Evolutionary conservation across 2,797 vertebrate species (phyloP).

Genomic region (Cossypha dichroa): DNA sequence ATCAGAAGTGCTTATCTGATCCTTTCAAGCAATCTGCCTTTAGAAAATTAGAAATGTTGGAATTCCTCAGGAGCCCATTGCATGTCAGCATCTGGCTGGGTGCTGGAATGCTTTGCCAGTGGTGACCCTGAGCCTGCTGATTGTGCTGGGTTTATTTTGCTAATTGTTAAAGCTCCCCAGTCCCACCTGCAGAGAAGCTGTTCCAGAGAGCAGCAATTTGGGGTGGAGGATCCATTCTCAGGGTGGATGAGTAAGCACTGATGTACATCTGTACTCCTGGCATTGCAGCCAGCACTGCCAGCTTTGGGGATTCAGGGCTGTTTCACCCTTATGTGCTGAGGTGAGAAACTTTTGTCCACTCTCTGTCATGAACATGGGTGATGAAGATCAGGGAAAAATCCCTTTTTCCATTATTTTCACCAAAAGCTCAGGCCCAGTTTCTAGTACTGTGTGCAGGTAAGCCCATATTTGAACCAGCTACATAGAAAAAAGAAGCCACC

Average conservation of each 20-base stretch:
- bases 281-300: neutral
- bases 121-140: neutral
- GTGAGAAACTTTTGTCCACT: neutral
- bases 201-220: neutral
- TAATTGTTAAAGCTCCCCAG: neutral
- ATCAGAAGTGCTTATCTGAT: neutral
- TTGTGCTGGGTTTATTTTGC: neutral
- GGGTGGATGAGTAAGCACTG: neutral
- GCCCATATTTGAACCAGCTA: neutral
- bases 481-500: neutral
- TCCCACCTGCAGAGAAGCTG: neutral
- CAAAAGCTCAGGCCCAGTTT: neutral
- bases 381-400: neutral
- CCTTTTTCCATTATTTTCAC: neutral
- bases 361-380: rapidly evolving
- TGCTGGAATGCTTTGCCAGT: neutral
- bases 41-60: neutral
- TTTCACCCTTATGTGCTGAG: neutral
- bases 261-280: neutral
- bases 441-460: neutral
- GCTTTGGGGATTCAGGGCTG: neutral
- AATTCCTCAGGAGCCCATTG: neutral
- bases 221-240: neutral
- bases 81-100: neutral
- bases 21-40: neutral